A percentile compares a stretch with the other conserved stretches of the same genome.
Conservation (phyloP, 92 coral and sea anemone species). For the Epizoanthus rinbou region DNA sequence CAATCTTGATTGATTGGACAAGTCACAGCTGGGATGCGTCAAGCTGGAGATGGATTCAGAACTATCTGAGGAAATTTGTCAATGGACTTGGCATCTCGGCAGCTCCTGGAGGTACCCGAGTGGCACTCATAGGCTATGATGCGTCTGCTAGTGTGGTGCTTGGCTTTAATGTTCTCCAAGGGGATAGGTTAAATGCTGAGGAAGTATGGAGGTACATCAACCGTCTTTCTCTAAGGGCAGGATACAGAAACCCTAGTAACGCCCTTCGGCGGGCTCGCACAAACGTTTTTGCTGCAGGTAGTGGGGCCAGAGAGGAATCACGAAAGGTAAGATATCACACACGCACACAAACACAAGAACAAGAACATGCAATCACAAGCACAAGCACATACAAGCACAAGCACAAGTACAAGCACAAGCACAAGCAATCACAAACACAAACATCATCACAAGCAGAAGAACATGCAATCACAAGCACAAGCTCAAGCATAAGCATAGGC, state of each 20-base stretch:
- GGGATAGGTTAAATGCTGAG: conserved; percentile 47
- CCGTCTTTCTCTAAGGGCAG: conserved; percentile 58
- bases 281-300: not conserved
- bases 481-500: too few relatives aligned
- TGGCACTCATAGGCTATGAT: conserved; percentile 73
- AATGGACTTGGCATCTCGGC: conserved; percentile 71
- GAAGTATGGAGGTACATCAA: conserved; percentile 46
- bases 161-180: conserved; percentile 60
- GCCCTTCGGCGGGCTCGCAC: conserved; percentile 37
- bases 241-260: conserved; percentile 34
- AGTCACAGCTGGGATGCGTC: conserved; percentile 36
- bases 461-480: too few relatives aligned
- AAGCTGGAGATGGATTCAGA: conserved; percentile 66
- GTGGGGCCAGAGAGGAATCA: conserved; percentile 30
- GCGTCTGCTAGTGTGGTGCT: conserved; percentile 56
- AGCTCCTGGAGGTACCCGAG: conserved; percentile 63
- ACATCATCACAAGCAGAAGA: too few relatives aligned
- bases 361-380: too few relatives aligned
- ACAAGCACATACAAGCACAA: too few relatives aligned
- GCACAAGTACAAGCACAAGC: too few relatives aligned
- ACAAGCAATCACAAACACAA: too few relatives aligned
- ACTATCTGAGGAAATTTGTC: conserved; percentile 57
- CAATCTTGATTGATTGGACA: conserved; percentile 61
- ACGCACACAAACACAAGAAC: too few relatives aligned
- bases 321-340: conserved; percentile 10